phyloP scores from a whole-genome alignment of 2,113 vertebrate species.

The Indri indri region DNA sequence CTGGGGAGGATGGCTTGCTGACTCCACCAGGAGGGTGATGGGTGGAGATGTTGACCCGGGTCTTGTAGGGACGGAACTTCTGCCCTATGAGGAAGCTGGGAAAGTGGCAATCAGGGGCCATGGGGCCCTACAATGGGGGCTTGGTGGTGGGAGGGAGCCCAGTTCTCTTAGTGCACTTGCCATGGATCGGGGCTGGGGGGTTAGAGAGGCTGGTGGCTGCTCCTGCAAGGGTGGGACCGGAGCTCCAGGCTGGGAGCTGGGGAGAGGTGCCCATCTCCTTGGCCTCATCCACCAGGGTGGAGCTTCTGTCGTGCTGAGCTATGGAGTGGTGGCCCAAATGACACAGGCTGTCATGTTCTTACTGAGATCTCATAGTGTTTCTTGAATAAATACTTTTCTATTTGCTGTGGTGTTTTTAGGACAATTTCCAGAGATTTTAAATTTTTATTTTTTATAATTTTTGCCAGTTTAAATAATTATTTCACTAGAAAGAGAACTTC shows the following conservation, averaged over 20 bases:
- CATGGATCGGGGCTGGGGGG: too few species aligned
- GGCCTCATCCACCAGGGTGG: background rate
- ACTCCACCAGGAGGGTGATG: background rate
- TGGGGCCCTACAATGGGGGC: background rate
- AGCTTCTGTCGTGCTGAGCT: background rate
- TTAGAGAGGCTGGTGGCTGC: background rate
- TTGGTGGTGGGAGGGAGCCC: too few species aligned
- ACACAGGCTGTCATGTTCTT: background rate
- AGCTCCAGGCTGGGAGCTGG: background rate
- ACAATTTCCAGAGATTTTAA: background rate
- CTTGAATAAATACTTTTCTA: background rate
- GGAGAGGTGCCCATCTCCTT: background rate
- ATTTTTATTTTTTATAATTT: background rate
- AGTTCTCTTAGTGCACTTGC: background rate
- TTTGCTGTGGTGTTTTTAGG: background rate
- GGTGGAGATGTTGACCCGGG: background rate
- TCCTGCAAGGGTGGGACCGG: background rate
- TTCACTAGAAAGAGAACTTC: background rate
- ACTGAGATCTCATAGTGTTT: background rate
- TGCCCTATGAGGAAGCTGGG: background rate
- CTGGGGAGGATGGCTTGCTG: background rate
- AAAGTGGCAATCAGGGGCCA: background rate
- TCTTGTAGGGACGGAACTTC: background rate
- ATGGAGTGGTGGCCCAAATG: background rate
- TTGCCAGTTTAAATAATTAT: background rate